These are phyloP conservation scores for Drosophila obscura DNA, from an alignment of 1,140 invertebrate genomes.

Conservation along the genomic window DNA sequence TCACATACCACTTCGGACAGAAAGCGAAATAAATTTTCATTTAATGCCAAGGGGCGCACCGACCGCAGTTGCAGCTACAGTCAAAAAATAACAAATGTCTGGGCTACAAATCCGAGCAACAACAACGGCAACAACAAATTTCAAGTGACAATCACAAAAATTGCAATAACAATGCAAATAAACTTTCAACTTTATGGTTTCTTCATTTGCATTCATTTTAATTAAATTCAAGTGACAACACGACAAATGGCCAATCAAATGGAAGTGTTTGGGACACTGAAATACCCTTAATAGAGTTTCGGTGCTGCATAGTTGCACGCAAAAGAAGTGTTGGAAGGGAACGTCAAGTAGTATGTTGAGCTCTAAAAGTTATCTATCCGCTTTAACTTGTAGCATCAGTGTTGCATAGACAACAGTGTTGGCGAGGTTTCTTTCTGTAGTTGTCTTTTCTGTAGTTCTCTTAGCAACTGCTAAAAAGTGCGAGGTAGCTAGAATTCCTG, in stretches of 20 bases:
- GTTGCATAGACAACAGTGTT: too few relatives aligned
- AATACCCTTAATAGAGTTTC: neutral
- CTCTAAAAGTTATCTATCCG: too few relatives aligned
- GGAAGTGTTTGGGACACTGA: neutral
- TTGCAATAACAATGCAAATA: slow-evolving; percentile 56
- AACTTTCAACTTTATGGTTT: slow-evolving; percentile 58
- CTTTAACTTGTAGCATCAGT: too few relatives aligned
- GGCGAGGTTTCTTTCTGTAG: too few relatives aligned
- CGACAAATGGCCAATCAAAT: slow-evolving; percentile 19
- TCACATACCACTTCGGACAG: slow-evolving; percentile 22
- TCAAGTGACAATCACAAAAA: slow-evolving; percentile 57
- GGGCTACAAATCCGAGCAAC: slow-evolving; percentile 10
- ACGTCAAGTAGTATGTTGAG: too few relatives aligned
- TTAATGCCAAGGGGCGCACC: slow-evolving; percentile 36
- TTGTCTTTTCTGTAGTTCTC: too few relatives aligned
- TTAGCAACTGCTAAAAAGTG: too few relatives aligned
- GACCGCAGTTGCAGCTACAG: slow-evolving; percentile 4
- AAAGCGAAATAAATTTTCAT: slow-evolving; percentile 45
- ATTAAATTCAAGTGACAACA: slow-evolving; percentile 55
- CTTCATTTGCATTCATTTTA: slow-evolving; percentile 55
- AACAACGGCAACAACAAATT: slow-evolving; percentile 25
- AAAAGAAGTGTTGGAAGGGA: too few relatives aligned
- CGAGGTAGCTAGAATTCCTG: slow-evolving; percentile 19
- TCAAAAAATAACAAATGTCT: slow-evolving; percentile 29
- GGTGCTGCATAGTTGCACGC: too few relatives aligned